Evolutionary conservation across 2,888 invertebrate genomes (phyloP).

Genomic region (Dyspetes luteomarginatus): DNA sequence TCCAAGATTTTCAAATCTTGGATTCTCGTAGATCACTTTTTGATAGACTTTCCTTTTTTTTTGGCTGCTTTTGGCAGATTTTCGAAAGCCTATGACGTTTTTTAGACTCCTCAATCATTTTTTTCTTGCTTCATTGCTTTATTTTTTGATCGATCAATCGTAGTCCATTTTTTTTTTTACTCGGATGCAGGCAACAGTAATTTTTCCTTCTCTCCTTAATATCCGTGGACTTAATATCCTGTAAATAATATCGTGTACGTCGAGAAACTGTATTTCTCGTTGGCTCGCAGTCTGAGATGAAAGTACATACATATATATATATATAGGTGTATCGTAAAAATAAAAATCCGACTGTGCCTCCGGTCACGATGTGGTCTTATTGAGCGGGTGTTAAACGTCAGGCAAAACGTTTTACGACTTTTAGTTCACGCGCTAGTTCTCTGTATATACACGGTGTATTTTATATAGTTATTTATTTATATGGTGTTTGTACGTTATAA

Average conservation of each 20-base stretch:
- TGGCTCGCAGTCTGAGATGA: constrained; percentile 7
- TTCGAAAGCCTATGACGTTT: too few relatives aligned
- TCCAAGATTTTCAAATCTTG: too few relatives aligned
- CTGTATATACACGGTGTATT: background rate
- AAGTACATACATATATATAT: constrained; percentile 1
- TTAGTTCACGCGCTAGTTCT: constrained; percentile 37
- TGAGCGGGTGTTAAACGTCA: constrained; percentile 64
- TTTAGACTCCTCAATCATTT: too few relatives aligned
- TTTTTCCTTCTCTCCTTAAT: background rate
- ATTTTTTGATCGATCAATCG: too few relatives aligned
- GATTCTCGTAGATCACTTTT: too few relatives aligned
- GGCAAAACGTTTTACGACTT: constrained; percentile 64
- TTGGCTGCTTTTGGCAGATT: too few relatives aligned
- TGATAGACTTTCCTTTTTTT: too few relatives aligned
- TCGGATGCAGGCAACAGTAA: background rate
- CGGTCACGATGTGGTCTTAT: constrained; percentile 56
- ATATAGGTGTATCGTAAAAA: constrained; percentile 54
- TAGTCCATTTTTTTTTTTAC: too few relatives aligned
- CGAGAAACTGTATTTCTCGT: background rate
- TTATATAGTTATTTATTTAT: background rate
- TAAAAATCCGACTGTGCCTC: constrained; percentile 54
- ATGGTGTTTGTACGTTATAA: background rate
- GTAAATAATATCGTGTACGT: background rate
- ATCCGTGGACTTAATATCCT: background rate
- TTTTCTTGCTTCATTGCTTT: too few relatives aligned